These are phyloP conservation scores for Tyria jacobaeae DNA, from an alignment of 2,888 invertebrate species.

Conservation along the genomic window DNA sequence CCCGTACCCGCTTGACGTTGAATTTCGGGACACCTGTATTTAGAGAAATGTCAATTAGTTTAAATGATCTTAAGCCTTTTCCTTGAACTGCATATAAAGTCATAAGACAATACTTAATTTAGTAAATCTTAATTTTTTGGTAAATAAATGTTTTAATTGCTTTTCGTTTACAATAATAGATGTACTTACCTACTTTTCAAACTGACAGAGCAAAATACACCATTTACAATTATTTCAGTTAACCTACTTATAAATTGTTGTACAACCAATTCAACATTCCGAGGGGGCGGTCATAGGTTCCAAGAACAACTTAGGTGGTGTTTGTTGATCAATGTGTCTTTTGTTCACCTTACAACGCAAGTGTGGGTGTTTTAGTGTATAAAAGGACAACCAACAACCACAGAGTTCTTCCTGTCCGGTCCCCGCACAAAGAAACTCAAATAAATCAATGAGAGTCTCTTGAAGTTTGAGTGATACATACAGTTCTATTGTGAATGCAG, in stretches of 20 bases:
- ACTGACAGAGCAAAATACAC: neutral
- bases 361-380: constrained; percentile 53
- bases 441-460: constrained; percentile 34
- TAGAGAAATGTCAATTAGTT: too few relatives aligned
- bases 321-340: constrained; percentile 59
- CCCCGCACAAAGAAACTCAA: constrained; percentile 34
- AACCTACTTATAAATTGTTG: constrained; percentile 6
- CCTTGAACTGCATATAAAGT: too few relatives aligned
- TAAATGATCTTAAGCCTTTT: too few relatives aligned
- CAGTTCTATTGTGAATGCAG: neutral
- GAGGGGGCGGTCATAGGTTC: constrained; percentile 53
- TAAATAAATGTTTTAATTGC: too few relatives aligned
- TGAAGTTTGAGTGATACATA: constrained; percentile 1
- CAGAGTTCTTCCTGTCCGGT: constrained; percentile 58
- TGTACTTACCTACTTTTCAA: too few relatives aligned
- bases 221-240: neutral
- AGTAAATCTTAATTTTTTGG: too few relatives aligned
- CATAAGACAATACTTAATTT: too few relatives aligned
- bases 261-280: constrained; percentile 40
- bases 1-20: too few relatives aligned
- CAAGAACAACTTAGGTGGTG: constrained; percentile 61
- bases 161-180: too few relatives aligned
- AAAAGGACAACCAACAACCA: constrained; percentile 54
- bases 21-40: too few relatives aligned
- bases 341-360: constrained; percentile 55